These are phyloP conservation scores for Microchrysa polita DNA, from an alignment of 2,888 invertebrate genomes.

Conservation along the genomic window DNA sequence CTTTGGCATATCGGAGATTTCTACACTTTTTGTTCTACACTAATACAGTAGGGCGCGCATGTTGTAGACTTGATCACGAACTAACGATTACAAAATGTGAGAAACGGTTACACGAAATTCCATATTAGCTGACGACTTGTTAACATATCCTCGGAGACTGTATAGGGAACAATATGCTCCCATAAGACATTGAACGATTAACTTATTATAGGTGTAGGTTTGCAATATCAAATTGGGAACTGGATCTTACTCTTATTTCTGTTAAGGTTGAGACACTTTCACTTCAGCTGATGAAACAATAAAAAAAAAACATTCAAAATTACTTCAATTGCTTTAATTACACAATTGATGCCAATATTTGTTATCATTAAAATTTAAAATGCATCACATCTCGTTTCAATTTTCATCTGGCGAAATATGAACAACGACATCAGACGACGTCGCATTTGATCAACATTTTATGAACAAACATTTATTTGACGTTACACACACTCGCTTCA, in stretches of 20 bases:
- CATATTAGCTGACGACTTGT: constrained; percentile 44
- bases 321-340: not conserved
- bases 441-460: constrained; percentile 25
- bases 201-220: constrained; percentile 9
- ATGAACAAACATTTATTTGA: constrained; percentile 13
- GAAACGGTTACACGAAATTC: constrained; percentile 43
- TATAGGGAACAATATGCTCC: constrained; percentile 15
- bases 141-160: constrained; percentile 28
- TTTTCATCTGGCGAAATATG: constrained; percentile 6
- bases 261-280: too few relatives aligned
- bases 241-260: too few relatives aligned
- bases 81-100: constrained; percentile 44
- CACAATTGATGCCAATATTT: not conserved
- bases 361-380: constrained; percentile 18
- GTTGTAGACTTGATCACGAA: constrained; percentile 40
- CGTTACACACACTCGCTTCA: constrained; percentile 8
- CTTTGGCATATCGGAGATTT: constrained; percentile 33
- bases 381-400: not conserved
- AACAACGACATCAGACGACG: constrained; percentile 8
- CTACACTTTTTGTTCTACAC: constrained; percentile 26
- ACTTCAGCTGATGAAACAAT: too few relatives aligned
- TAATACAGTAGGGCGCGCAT: constrained; percentile 1
- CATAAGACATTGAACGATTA: constrained; percentile 3
- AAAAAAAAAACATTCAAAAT: not conserved
- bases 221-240: not conserved